Evolutionary conservation across 2,797 vertebrate species (phyloP), one percentile per base, ranked within the genome.

Genomic region (Hypotaenidia philippensis): DNA sequence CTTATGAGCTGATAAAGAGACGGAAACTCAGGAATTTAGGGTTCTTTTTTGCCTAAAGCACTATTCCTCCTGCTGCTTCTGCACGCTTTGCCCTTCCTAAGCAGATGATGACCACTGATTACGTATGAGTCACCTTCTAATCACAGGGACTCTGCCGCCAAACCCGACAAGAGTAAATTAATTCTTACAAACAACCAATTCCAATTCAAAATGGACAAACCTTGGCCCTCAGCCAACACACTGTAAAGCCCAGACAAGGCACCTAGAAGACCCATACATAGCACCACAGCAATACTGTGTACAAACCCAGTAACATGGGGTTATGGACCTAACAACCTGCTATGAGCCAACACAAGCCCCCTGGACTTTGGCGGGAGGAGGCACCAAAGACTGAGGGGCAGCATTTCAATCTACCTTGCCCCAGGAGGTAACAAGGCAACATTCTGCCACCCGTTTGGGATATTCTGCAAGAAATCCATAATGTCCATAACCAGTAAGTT

Each of bases 321-420:
- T 17, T 16, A 23, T 1, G n/a, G 29, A 23, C 22, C 40, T 10
- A 32, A 27, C 27, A 27, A 34, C 26, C 32, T 26, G 40, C n/a
- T 16, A 8, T 0, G 29, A 21, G 49, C 0, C 0, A 36, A 16
- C 13, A 32, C 34, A 53, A 34, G 38, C 29, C 69, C 19, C 34
- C 26, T 14, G 44, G 55, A 49, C 27, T 38, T 41, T 3, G n/a
- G 45, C 0, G 2, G 25, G 25, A 83, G 49, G 31, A 11, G n/a
- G 45, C 10, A 7, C 47, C 41, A 20, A 23, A 80, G 61, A 16
- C 56, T 4, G 11, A 0, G 2, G 29, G 13, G 56, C 27, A 23
- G 26, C 41, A 47, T 31, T 78, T 40, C 60, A 2, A 22, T 17
- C 32, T 23, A 5, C n/a, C 6, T 57, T 32, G 44, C 38, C 40